Conservation (phyloP, 2,113 vertebrate genomes). For the Porphyrio hochstetteri region DNA sequence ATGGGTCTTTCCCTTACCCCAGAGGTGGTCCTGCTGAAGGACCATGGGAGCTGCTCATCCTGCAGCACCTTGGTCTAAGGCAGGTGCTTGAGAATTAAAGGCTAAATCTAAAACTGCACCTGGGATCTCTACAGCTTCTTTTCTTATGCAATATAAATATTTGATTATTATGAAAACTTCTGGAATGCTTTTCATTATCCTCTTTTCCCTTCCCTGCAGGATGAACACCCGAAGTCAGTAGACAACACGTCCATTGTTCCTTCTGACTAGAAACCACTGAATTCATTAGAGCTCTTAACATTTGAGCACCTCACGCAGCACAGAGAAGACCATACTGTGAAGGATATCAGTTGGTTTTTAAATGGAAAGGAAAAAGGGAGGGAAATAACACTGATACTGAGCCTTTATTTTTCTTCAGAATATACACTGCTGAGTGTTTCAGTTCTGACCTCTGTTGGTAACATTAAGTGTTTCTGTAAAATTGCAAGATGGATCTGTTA, state of each 20-base stretch:
- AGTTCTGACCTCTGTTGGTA: not conserved
- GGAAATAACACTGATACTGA: not conserved
- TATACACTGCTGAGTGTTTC: not conserved
- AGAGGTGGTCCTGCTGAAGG: not conserved
- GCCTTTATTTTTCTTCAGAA: not conserved
- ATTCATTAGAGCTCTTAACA: not conserved
- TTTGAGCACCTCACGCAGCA: not conserved
- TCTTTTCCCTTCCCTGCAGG: not conserved
- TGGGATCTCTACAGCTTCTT: not conserved
- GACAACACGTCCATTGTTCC: not conserved
- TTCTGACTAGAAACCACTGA: conserved; percentile 1
- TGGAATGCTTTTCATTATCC: not conserved
- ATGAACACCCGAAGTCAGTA: not conserved
- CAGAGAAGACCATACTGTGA: not conserved
- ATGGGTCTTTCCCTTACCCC: not conserved
- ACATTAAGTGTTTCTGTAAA: not conserved
- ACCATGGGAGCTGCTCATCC: not conserved
- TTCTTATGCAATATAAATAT: not conserved
- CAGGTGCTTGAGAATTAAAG: not conserved
- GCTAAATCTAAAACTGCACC: not conserved
- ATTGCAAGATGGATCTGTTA: not conserved
- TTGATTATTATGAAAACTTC: not conserved
- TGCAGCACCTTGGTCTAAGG: not conserved
- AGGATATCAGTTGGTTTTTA: not conserved
- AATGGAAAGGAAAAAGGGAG: not conserved